Evolutionary conservation across 2,888 invertebrate genomes (phyloP), one percentile per base, ranked within the genome.

Genomic region (Eristalis arbustorum): DNA sequence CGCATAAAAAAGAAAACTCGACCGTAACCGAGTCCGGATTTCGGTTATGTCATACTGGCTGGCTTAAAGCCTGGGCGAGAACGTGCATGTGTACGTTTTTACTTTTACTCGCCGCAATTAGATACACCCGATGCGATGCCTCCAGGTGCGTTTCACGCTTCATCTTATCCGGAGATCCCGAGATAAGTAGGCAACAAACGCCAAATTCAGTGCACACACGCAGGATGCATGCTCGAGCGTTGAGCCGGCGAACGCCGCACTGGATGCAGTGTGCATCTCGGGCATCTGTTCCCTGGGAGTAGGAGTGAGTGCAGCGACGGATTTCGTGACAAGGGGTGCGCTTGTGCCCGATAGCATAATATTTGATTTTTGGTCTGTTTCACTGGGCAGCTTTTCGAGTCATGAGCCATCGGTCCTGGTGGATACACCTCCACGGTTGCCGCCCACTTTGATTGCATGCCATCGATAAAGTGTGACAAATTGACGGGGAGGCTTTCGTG

Each of bases 71-170:
- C 62, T 64, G 62, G 57, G 57, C 37, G 49, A 77, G 37, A 71
- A 56, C 57, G 49, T 40, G 13, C 37, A 37, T 13, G 13, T 37
- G 37, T 37, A 25, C 59, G 25, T 59, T 84, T 80, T 88, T 89
- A 89, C 89, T 91, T 90, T 91, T 91, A 90, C 91, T 91, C 90
- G 91, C 91, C 91, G 89, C 91, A 91, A 92, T 92, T 92, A 91
- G 92, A 90, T 90, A 91, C 92, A 91, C 89, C 82, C 87, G 78
- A 82, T 82, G 78, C 82, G 74, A 78, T 87, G 92, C 92, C 92
- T 91, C 92, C 92, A 92, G 92, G 92, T 92, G 92, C 91, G 92
- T 91, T 92, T 92, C 92, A 92, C 91, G 92, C 90, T 92, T 90
- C 90, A 92, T 92, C 81, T 87, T 78, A 74, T 85, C 82, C 62